phyloP scores from a whole-genome alignment of 2,797 vertebrate genomes.

The Poecilia picta region DNA sequence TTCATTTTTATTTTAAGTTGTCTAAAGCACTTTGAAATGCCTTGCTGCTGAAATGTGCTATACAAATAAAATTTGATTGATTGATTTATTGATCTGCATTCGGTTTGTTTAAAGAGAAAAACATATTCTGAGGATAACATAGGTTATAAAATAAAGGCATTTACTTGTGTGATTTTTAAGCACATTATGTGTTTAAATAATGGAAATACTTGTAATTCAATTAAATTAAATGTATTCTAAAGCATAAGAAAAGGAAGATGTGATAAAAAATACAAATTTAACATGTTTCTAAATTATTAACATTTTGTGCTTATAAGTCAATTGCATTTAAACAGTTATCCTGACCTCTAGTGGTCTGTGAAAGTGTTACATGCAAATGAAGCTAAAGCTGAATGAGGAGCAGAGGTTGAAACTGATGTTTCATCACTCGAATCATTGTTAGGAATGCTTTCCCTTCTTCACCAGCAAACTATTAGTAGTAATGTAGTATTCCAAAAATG shows the following conservation, averaged over 20 bases:
- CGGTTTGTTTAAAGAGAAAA: constrained; percentile 17
- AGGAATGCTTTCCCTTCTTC: not conserved
- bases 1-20: too few species aligned
- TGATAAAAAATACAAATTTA: not conserved
- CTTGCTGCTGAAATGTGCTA: too few species aligned
- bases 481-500: not conserved
- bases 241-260: not conserved
- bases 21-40: too few species aligned
- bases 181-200: not conserved
- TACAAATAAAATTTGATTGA: too few species aligned
- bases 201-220: not conserved
- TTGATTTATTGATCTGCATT: too few species aligned
- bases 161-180: not conserved
- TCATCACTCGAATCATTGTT: not conserved
- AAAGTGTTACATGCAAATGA: not conserved
- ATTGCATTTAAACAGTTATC: not conserved
- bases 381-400: not conserved
- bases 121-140: not conserved
- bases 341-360: not conserved
- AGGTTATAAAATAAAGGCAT: not conserved
- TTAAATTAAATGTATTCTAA: not conserved
- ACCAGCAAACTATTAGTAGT: not conserved
- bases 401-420: not conserved
- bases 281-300: not conserved
- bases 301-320: not conserved